Evolutionary conservation across 2,113 vertebrate genomes (phyloP), one percentile per base, ranked within the genome.

Genomic region (Cyprinodon brontotheroides): DNA sequence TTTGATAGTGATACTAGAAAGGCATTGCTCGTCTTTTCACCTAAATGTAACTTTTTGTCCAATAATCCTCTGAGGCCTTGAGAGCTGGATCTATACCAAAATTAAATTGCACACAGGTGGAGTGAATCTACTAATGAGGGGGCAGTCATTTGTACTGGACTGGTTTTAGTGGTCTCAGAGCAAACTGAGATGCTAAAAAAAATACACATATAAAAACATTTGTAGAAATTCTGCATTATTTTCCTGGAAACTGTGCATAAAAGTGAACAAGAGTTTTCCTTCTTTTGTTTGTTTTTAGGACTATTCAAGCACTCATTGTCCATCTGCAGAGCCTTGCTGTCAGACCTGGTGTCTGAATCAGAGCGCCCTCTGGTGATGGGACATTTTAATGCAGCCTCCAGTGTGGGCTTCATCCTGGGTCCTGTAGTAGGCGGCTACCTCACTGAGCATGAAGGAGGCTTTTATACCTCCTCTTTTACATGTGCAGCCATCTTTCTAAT

Each of bases 261-360:
- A 29, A 29, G 29, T 29, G 29, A 29, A 29, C 29, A 29, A 29
- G 29, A 29, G 29, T 29, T 29, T 29, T 29, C 29, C 29, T 60
- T 13, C 9, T 1, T 70, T 29, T 76, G 37, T 77, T 1, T 86
- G 65, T 65, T 83, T 89, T 53, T 92, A 99, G 98, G 97, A 75
- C 91, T 99, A 86, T 99, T 99, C 92, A 99, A 99, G 71, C 97
- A 98, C 89, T 98, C 98, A 0, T 94, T 97, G 43, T 98, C 98
- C 65, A 96, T 99, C 88, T 97, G 96, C 87, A 97, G 97, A 92
- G 97, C 97, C 0, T 92, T 99, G 70, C 94, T 99, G 61, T 97
- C 98, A 7, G 98, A 99, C 82, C 83, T 99, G 91, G 96, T 98
- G 86, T 89, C 92, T 0, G 96, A 96, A 83, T 89, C 92, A 53